Evolutionary conservation across 2,113 vertebrate genomes (phyloP).

Genomic region (Sciurus niger): DNA sequence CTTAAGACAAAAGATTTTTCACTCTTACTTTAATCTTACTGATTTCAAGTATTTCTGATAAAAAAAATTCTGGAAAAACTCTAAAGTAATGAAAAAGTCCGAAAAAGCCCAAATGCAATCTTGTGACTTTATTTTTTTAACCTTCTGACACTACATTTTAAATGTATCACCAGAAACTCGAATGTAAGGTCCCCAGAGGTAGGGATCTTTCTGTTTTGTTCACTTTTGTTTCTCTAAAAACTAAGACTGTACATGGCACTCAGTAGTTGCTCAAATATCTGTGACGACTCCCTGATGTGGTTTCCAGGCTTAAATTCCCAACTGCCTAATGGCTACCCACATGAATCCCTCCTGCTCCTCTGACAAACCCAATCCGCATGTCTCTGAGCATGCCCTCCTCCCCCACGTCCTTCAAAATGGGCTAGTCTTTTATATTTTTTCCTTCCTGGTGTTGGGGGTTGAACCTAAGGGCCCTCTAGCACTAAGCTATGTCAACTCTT

Average conservation of each 20-base stretch:
- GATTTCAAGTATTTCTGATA: conserved; percentile 48
- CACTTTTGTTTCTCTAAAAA: conserved; percentile 24
- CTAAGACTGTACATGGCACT: not conserved
- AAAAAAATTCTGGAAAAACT: not conserved
- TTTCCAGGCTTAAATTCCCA: not conserved
- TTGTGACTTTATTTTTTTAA: not conserved
- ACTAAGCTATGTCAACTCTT: too few relatives aligned
- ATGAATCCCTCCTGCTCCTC: not conserved
- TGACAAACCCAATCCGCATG: not conserved
- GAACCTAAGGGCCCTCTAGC: too few relatives aligned
- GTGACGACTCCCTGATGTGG: not conserved
- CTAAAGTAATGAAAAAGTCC: conserved; percentile 34
- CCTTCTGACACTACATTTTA: not conserved
- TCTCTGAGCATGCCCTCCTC: not conserved
- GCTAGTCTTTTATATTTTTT: not conserved
- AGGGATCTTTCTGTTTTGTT: not conserved
- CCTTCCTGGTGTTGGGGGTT: too few relatives aligned
- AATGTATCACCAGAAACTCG: not conserved
- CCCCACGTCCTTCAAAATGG: not conserved
- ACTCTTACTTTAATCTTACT: conserved; percentile 34
- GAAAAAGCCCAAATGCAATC: not conserved
- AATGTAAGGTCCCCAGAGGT: not conserved
- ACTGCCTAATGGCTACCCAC: not conserved
- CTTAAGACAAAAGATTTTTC: conserved; percentile 56
- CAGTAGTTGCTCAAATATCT: not conserved